Evolutionary conservation across 2,113 vertebrate genomes (phyloP), one percentile per base, ranked within the genome.

Genomic region (Ailuropoda melanoleuca): DNA sequence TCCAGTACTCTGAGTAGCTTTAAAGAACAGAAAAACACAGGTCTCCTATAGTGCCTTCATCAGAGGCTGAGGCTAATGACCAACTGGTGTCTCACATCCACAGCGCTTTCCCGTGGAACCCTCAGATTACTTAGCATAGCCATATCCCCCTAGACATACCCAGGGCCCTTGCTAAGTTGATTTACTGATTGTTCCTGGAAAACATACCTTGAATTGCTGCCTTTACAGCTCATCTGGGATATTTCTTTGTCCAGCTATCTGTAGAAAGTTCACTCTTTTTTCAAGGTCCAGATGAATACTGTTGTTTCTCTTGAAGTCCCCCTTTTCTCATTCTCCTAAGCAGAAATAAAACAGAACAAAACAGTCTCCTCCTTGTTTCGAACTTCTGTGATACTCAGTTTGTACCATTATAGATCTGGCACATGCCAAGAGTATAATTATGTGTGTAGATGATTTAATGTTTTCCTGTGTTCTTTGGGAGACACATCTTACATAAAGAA

Each of bases 381-480:
- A 7, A 46, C 29, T 15, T 85, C 23, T n/a, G 0, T 1, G 3
- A 8, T 55, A 26, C 37, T 43, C n/a, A 37, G 13, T 74, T 64
- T 70, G 37, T 39, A 37, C 62, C 4, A 0, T 89, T 68, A 37
- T 0, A 48, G 62, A 55, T n/a, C 56, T 75, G 74, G 9, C 62
- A 8, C 19, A 29, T 62, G 37, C 46, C 31, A 21, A 53, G 53
- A 82, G 34, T 39, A 4, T 18, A 68, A 31, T 66, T 81, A 7
- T 6, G 39, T 70, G 19, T 95, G 18, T 10, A 4, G 34, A 19
- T 55, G 60, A 74, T 64, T 80, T 70, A 23, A 11, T 64, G 26
- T 90, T 92, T 82, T 75, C 60, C 53, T 95, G 10, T 56, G 17
- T 90, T 62, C 82, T 82, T 91, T 55, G 48, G 72, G 37, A 90